Percentiles rank a stretch among this genome's conserved stretches.
phyloP scores from a whole-genome alignment of 2,113 vertebrate species.

The Galeopterus variegatus region DNA sequence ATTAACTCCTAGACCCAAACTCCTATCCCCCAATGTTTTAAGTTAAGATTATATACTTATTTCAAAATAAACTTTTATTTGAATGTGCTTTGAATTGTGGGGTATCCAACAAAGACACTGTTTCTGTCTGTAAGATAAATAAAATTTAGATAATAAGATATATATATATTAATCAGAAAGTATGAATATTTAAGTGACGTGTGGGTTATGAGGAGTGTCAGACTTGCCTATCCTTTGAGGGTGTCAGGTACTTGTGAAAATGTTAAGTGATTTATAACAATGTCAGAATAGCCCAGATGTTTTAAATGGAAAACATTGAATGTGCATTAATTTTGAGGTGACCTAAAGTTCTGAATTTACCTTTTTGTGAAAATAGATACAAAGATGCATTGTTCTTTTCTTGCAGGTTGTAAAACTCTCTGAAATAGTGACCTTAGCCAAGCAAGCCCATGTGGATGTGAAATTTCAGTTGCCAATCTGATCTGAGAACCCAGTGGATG shows the following conservation, averaged over 20 bases:
- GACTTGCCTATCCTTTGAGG: not conserved
- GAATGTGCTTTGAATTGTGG: not conserved
- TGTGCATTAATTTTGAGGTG: not conserved
- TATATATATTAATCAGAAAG: not conserved
- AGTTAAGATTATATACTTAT: not conserved
- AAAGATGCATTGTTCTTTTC: constrained; percentile 70
- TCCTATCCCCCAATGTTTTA: not conserved
- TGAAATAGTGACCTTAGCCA: constrained; percentile 97
- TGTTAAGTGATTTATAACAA: not conserved
- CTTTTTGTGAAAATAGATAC: constrained; percentile 48
- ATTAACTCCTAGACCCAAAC: not conserved
- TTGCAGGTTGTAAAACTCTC: constrained; percentile 98
- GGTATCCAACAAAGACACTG: not conserved
- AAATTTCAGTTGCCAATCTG: constrained; percentile 99
- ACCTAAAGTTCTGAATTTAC: constrained; percentile 27
- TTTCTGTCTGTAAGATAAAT: constrained; percentile 33
- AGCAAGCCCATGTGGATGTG: constrained; percentile 98
- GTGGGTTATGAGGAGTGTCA: not conserved
- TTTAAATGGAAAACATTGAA: constrained; percentile 44
- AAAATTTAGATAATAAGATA: not conserved
- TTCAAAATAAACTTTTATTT: constrained; percentile 20
- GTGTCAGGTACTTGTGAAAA: not conserved
- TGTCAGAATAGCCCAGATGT: not conserved
- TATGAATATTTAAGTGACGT: not conserved
- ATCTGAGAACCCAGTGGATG: constrained; percentile 76